Conservation (phyloP, 2,113 vertebrate genomes). For the Danio rerio region DNA sequence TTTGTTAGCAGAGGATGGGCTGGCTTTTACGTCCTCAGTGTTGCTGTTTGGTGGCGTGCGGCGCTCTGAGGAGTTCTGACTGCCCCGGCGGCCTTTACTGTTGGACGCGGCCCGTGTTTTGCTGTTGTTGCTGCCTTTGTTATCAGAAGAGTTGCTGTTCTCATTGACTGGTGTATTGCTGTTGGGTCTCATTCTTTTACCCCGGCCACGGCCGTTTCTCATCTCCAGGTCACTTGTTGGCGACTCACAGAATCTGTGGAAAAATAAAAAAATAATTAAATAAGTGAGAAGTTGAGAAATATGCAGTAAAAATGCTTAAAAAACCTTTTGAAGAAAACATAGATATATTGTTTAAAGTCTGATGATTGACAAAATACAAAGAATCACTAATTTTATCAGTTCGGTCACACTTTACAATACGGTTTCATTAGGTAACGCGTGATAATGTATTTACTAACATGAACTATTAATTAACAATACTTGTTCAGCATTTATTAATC, state of each 20-base stretch:
- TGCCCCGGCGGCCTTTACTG: constrained; percentile 94
- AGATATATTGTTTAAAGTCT: no score
- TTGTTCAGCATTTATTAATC: no score
- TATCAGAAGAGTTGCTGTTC: constrained; percentile 85
- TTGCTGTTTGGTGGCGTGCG: constrained; percentile 87
- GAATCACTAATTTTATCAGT: no score
- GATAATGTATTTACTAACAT: no score
- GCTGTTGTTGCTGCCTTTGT: constrained; percentile 89
- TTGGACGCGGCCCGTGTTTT: constrained; percentile 93
- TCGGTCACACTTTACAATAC: no score
- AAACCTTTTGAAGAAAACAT: no score
- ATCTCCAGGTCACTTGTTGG: constrained; percentile 98
- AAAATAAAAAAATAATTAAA: not conserved
- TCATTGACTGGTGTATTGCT: constrained; percentile 92
- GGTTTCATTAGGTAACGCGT: no score
- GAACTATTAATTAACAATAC: no score
- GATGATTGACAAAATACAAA: no score
- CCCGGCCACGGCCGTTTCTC: constrained; percentile 94
- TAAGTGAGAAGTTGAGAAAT: no score
- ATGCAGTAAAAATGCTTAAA: no score
- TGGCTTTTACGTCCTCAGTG: constrained; percentile 92
- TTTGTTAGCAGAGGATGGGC: constrained; percentile 91
- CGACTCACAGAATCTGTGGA: constrained; percentile 94
- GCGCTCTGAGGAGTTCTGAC: constrained; percentile 94
- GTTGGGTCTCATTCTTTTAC: constrained; percentile 94